A percentile compares a stretch with the other conserved stretches of the same genome.
These are phyloP conservation scores for Drosophila seguyi DNA, from an alignment of 1,140 invertebrate genomes.

Conservation along the genomic window DNA sequence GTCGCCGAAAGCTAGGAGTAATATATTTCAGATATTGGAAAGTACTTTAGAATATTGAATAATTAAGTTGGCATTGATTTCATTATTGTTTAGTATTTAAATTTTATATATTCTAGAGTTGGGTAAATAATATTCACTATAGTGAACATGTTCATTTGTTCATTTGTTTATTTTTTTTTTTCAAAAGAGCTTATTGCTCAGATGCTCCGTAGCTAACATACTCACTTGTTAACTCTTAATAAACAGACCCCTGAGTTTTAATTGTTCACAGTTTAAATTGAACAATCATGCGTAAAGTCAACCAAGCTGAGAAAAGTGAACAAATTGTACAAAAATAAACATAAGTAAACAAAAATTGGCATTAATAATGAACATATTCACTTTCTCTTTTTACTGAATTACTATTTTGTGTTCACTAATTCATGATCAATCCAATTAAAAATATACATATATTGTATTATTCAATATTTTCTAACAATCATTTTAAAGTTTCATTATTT, in stretches of 20 bases:
- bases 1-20: background rate
- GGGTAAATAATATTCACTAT: background rate
- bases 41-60: background rate
- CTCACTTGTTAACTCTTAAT: too few relatives aligned
- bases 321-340: too few relatives aligned
- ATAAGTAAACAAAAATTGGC: too few relatives aligned
- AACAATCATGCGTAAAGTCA: background rate
- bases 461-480: background rate
- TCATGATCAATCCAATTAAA: background rate
- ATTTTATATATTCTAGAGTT: background rate
- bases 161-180: background rate
- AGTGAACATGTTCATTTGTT: background rate
- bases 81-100: too few relatives aligned
- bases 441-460: background rate
- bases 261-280: too few relatives aligned
- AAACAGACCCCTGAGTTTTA: too few relatives aligned
- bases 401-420: background rate
- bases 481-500: background rate
- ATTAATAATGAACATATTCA: too few relatives aligned
- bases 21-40: background rate
- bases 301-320: too few relatives aligned
- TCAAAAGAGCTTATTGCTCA: background rate
- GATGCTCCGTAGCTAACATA: background rate
- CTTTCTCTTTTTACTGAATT: too few relatives aligned
- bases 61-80: too few relatives aligned